Evolutionary conservation across 2,888 invertebrate genomes (phyloP), one percentile per base, ranked within the genome.

Genomic region (Anaspis maculata): DNA sequence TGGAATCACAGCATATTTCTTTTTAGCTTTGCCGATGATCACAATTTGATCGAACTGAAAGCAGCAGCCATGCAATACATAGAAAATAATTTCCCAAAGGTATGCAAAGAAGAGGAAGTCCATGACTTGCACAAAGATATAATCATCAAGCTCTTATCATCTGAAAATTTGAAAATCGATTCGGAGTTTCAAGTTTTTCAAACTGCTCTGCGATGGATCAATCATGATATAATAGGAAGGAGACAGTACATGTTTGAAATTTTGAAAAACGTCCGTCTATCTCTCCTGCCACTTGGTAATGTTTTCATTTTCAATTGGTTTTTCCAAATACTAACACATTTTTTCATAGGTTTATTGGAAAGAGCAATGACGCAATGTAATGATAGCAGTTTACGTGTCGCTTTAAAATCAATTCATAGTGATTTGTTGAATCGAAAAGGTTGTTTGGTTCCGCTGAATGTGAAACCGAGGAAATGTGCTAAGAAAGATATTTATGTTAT

Each of bases 141-240:
- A 54, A 68, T 94, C 30, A 72, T 83, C 37, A 77, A 78, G 48
- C 74, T 94, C 48, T 68, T 94, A 31, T 77, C 80, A 48, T 90
- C 90, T 40, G 92, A 94, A 68, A 75, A 84, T 59, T 72, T 94
- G 33, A 81, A 82, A 58, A 85, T 94, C 32, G 89, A 91, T 58
- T 83, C 82, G 44, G 92, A 92, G 70, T 80, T 81, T 56, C 87
- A 92, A 77, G 90, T 87, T 39, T 80, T 91, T 60, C 79, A 83
- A 60, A 84, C 88, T 33, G 91, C 90, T 11, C 68, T 92, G 45
- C 76, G 83, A 46, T 94, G 94, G 94, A 77, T 94, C 28, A 79
- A 79, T 45, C 82, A 87, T 55, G 85, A 90, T 56, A 77, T 86
- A 10, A 68, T 76, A 11, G 74, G 79, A 30, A 73, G 94, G 32